These are phyloP conservation scores for Ganaspis brasiliensis DNA, from an alignment of 2,888 invertebrate species.

Conservation along the genomic window DNA sequence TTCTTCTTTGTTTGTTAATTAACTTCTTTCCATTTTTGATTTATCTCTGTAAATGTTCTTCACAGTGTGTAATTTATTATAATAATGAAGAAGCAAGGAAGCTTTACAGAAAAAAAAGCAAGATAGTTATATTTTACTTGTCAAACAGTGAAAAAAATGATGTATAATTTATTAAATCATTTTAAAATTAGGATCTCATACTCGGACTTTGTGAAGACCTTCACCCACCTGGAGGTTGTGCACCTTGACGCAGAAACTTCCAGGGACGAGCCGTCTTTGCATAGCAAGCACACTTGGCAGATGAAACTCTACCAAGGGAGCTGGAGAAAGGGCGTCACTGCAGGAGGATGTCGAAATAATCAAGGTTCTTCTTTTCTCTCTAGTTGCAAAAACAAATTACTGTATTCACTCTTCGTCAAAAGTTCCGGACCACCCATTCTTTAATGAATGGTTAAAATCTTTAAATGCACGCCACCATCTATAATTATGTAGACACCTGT, in stretches of 20 bases:
- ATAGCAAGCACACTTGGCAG: conserved; percentile 91
- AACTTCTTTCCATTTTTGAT: conserved; percentile 13
- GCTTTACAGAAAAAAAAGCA: conserved; percentile 4
- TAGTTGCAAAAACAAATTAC: conserved; percentile 11
- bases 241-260: conserved; percentile 94
- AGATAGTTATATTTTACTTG: background rate
- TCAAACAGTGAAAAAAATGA: background rate
- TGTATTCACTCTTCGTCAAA: no score
- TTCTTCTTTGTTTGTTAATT: no score
- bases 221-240: conserved; percentile 91
- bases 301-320: conserved; percentile 93
- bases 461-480: no score
- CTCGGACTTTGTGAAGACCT: conserved; percentile 90
- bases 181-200: conserved; percentile 87
- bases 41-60: background rate
- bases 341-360: conserved; percentile 95
- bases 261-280: conserved; percentile 90
- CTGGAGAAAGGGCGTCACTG: conserved; percentile 93
- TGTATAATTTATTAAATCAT: background rate
- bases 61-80: background rate
- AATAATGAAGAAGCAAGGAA: background rate
- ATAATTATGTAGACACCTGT: no score
- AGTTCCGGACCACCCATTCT: no score
- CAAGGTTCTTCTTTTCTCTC: conserved; percentile 81
- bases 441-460: no score